Evolutionary conservation across 2,888 invertebrate species (phyloP), one percentile per base, ranked within the genome.

Genomic region (Linyphia triangularis): DNA sequence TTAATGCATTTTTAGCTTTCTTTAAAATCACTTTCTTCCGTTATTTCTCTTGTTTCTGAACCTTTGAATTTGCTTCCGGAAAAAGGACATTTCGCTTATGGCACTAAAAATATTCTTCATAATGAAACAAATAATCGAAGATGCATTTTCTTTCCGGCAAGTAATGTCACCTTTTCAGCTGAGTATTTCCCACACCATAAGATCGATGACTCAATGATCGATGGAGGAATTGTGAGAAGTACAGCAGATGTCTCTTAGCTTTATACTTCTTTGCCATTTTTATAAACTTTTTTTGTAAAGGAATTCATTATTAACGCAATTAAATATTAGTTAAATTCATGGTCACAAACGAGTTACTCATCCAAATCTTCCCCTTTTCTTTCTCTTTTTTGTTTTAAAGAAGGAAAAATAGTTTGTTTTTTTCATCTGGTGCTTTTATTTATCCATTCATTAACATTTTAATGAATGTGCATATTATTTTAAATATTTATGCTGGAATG

Each of bases 341-440:
- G n/a, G 1, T n/a, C 72, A 22, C 51, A 40, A 40, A 2, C 16
- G 40, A 16, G n/a, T n/a, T n/a, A n/a, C n/a, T n/a, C n/a, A n/a
- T n/a, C n/a, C n/a, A n/a, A n/a, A n/a, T n/a, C n/a, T 37, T 69
- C 37, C 7, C n/a, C n/a, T n/a, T n/a, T n/a, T n/a, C n/a, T n/a
- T n/a, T 40, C 30, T 6, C 70, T 28, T 40, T 10, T 24, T 70
- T 40, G 93, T 98, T 95, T 94, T 98, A 97, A n/a, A n/a, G n/a
- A n/a, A n/a, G n/a, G n/a, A n/a, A n/a, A n/a, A n/a, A n/a, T n/a
- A n/a, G n/a, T n/a, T 13, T 67, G 26, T 26, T 33, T 33, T 33
- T 33, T 59, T 19, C 4, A 28, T 77, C n/a, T 26, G 59, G 28
- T 28, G 1, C 51, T 40, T 33, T 61, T 16, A 13, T 67, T 33